phyloP scores from a whole-genome alignment of 37 sponge, comb jelly and placozoan genomes.

The Cladorhizidae sp. region DNA sequence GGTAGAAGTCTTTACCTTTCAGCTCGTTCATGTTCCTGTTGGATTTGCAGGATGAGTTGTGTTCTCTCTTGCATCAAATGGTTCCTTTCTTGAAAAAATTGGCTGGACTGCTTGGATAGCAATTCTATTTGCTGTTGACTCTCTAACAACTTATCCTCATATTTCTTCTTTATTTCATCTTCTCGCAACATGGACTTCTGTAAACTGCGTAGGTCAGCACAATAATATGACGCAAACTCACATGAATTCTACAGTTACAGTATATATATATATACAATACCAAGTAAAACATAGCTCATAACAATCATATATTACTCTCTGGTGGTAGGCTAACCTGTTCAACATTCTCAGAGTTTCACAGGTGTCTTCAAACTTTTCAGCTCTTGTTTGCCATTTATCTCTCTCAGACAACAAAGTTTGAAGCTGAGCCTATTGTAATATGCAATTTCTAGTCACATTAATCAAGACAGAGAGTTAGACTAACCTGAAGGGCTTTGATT shows the following conservation, averaged over 20 bases:
- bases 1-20: too few species aligned
- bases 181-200: slow-evolving; percentile 54
- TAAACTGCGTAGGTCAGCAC: slow-evolving; percentile 1
- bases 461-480: background rate
- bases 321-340: slow-evolving; percentile 48
- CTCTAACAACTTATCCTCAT: slow-evolving; percentile 22
- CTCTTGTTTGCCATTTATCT: slow-evolving; percentile 40
- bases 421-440: slow-evolving; percentile 29
- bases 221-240: background rate
- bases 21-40: slow-evolving; percentile 50
- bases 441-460: background rate
- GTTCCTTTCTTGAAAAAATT: slow-evolving; percentile 40
- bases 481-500: slow-evolving; percentile 60
- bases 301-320: too few species aligned
- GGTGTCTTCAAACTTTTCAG: slow-evolving; percentile 50
- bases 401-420: slow-evolving; percentile 35
- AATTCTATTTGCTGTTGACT: background rate
- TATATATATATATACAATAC: background rate
- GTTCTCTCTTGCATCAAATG: slow-evolving; percentile 31
- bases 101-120: slow-evolving; percentile 10
- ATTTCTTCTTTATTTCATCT: slow-evolving; percentile 38
- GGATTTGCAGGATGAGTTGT: slow-evolving; percentile 3
- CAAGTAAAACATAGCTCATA: background rate
- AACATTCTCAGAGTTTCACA: slow-evolving; percentile 49
- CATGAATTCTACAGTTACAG: background rate